Base-by-base conservation (phyloP, 92 coral and sea anemone genomes). In the Nematostella vectensis region DNA sequence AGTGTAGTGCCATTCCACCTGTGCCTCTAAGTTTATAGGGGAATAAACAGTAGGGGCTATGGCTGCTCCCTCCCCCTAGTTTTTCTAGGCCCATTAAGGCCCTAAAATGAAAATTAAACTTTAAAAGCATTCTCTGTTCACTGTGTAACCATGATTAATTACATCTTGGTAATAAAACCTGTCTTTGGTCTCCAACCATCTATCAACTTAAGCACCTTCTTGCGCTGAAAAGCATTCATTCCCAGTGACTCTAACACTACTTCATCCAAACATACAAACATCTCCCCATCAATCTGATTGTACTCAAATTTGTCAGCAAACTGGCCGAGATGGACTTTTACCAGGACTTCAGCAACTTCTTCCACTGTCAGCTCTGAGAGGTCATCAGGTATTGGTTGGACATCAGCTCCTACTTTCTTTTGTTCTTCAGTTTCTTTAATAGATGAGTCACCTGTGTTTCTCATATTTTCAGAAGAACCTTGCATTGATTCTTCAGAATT, bases 181-280 rank as follows among this genome's bases (percentile, higher is more conserved):
- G n/a, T 50, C 36, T 67, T 81, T n/a, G 99, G 99, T 29, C 99
- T 80, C 99, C 96, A 93, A 33, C 99, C 99, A 10, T 50, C 47
- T 17, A 86, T 54, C 47, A 93, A 59, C 43, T 72, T 86, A 9
- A 57, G 25, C 52, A 93, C 52, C 71, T 93, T 93, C 65, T 76
- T 82, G 62, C 83, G 59, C 48, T 93, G 88, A 67, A 93, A 82
- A 30, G 73, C 59, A 61, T 71, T 81, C 85, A 93, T 63, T 3
- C 81, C 77, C n/a, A 93, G 87, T 43, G 84, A 33, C 54, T 69
- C 63, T 56, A 93, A 68, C 38, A 74, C 78, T 21, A 70, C 88
- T 2, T 71, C 75, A 27, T 75, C 76, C 67, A 93, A 48, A 8
- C 68, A 53, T 13, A 71, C 58, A 43, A 93, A 52, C 72, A 93